A percentile compares a stretch with the other conserved stretches of the same genome.
Evolutionary conservation across 2,888 invertebrate species (phyloP).

Genomic region (Phyllotreta cruciferae): DNA sequence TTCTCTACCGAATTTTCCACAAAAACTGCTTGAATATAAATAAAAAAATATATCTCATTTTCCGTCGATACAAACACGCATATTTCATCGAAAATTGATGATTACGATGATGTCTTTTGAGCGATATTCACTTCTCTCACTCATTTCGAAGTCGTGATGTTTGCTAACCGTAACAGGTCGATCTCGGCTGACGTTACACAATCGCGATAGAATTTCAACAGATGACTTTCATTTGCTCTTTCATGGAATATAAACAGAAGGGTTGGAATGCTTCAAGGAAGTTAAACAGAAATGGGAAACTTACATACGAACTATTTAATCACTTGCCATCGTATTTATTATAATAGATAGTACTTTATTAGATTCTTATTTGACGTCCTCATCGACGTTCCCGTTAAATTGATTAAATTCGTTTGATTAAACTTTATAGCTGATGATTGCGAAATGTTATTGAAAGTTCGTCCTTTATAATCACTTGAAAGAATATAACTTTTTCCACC

Average conservation of each 20-base stretch:
- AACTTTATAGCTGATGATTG: too few species aligned
- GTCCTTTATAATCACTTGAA: slow-evolving; percentile 20
- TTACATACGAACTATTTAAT: slow-evolving; percentile 7
- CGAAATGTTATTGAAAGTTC: slow-evolving; percentile 32
- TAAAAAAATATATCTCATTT: slow-evolving; percentile 6
- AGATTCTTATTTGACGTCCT: too few species aligned
- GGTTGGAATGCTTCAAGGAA: slow-evolving; percentile 8
- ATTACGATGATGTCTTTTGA: slow-evolving; percentile 1
- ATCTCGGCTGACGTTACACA: slow-evolving; percentile 11
- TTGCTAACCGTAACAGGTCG: slow-evolving; percentile 19
- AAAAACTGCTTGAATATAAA: not conserved
- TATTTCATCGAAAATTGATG: slow-evolving; percentile 8
- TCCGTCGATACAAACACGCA: not conserved
- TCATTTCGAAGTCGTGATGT: slow-evolving; percentile 7
- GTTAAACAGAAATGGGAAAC: slow-evolving; percentile 14
- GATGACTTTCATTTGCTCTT: slow-evolving; percentile 17
- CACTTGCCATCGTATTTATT: not conserved
- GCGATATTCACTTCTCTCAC: slow-evolving; percentile 12
- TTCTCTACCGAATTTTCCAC: not conserved
- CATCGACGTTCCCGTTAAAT: too few species aligned
- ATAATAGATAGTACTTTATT: too few species aligned
- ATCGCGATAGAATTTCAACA: slow-evolving; percentile 10
- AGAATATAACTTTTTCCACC: slow-evolving; percentile 28
- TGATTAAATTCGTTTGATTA: too few species aligned
- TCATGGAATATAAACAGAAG: slow-evolving; percentile 14